These are phyloP conservation scores for Halichoerus grypus DNA, from an alignment of 2,113 vertebrate genomes.

Conservation along the genomic window DNA sequence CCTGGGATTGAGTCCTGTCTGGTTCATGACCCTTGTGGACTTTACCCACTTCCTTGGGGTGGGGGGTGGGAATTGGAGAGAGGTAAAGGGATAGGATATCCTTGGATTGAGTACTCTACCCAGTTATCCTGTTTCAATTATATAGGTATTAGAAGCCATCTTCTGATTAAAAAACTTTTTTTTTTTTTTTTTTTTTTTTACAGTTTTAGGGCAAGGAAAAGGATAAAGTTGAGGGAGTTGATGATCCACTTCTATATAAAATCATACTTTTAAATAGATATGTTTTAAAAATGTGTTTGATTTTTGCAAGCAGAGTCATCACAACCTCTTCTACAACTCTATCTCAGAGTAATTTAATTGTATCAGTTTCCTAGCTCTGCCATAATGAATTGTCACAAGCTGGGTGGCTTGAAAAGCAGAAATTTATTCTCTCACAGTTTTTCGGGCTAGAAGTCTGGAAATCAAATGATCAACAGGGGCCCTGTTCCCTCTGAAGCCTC, in stretches of 20 bases:
- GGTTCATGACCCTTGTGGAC: background rate
- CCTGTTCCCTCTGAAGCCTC: background rate
- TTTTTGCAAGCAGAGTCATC: conserved; percentile 33
- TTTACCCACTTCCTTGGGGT: background rate
- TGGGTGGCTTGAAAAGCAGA: background rate
- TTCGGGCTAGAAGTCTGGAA: background rate
- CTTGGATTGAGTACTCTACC: background rate
- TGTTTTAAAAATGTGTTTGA: background rate
- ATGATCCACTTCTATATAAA: background rate
- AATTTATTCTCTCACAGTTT: background rate
- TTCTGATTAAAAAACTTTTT: background rate
- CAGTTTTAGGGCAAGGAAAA: background rate
- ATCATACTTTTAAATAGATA: background rate
- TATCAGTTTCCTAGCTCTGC: background rate
- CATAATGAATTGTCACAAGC: background rate
- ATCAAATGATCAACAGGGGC: background rate
- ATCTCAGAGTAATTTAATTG: background rate
- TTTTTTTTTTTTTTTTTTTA: background rate
- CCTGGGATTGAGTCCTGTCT: background rate
- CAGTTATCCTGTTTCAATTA: background rate
- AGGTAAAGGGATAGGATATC: background rate
- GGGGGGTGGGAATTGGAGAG: background rate
- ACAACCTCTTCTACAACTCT: background rate
- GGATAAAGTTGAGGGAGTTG: background rate
- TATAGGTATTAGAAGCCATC: background rate